Base-by-base conservation (phyloP, 2,888 invertebrate species). In the Rotaria magnacalcarata region DNA sequence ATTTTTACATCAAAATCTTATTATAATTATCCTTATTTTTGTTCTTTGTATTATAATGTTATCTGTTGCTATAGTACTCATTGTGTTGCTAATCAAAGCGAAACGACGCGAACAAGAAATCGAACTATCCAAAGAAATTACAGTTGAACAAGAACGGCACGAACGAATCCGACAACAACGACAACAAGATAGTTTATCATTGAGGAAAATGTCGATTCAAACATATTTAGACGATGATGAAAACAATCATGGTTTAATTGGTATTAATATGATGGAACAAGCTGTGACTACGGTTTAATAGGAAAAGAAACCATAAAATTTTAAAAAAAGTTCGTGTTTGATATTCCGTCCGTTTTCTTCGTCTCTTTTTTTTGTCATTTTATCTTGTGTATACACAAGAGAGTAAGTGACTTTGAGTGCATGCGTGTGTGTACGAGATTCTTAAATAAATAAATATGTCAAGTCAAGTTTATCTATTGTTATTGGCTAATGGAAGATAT, bases 201-300 rank as follows among this genome's bases (percentile, higher is more conserved):
- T 80, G 19, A 43, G 80, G 24, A 80, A 80, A 47, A 80, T 47
- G n/a, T 47, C 43, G 0, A 11, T 24, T 10, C 80, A 24, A 80
- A 43, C 80, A 47, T 80, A 47, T 80, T 24, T 47, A 47, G 80
- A 80, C 24, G 80, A 80, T 80, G 47, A n/a, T n/a, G 80, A 47
- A 19, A 10, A 80, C 7, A 27, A 67, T 19, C 58, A n/a, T 1
- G 14, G 10, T 27, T 27, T 60, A 11, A 60, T 60, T 60, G 11
- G 58, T 60, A 67, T 19, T 34, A 34, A 34, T 67, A 80, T 24
- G 80, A 47, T 80, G 47, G 80, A 80, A 80, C 80, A 80, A 80
- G 47, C 43, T 47, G 80, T 80, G n/a, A 80, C 80, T n/a, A 80
- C 80, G 4, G 80, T 80, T 67, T 67, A 67, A 34, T 34, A 67